Percentiles rank a stretch among this genome's conserved stretches.
phyloP scores from a whole-genome alignment of 2,113 vertebrate species.

The Strigops habroptila region DNA sequence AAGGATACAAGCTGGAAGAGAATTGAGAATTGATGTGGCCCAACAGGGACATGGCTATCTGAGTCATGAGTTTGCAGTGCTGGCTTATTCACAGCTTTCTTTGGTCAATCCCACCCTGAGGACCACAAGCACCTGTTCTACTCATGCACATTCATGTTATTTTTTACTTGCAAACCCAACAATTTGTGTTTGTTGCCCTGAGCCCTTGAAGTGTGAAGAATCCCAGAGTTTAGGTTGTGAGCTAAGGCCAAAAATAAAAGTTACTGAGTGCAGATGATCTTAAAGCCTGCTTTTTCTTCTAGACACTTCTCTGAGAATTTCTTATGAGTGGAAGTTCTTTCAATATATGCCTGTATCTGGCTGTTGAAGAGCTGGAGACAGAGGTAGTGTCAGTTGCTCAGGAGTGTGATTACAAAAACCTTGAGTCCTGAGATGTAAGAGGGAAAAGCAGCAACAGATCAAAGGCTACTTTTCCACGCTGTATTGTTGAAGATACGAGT shows the following conservation, averaged over 20 bases:
- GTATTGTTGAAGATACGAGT: background rate
- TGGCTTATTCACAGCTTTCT: background rate
- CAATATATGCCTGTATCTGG: background rate
- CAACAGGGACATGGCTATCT: background rate
- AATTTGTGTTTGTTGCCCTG: background rate
- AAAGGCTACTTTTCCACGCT: background rate
- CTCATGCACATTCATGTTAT: background rate
- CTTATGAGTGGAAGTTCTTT: background rate
- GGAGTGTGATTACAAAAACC: background rate
- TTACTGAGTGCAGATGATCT: background rate
- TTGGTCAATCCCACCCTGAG: conserved; percentile 4
- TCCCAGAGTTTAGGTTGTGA: background rate
- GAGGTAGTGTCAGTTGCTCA: background rate
- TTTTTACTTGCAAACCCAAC: background rate
- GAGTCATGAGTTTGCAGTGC: background rate
- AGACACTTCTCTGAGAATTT: background rate
- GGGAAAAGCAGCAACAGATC: background rate
- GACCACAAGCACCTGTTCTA: background rate
- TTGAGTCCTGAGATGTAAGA: background rate
- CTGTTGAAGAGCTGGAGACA: background rate
- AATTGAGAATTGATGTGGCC: background rate
- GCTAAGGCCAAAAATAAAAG: background rate
- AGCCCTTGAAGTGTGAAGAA: background rate
- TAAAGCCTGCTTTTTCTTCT: background rate
- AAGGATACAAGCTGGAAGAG: background rate